Evolutionary conservation across 2,888 invertebrate genomes (phyloP).

Genomic region (Drosophila aldrichi): DNA sequence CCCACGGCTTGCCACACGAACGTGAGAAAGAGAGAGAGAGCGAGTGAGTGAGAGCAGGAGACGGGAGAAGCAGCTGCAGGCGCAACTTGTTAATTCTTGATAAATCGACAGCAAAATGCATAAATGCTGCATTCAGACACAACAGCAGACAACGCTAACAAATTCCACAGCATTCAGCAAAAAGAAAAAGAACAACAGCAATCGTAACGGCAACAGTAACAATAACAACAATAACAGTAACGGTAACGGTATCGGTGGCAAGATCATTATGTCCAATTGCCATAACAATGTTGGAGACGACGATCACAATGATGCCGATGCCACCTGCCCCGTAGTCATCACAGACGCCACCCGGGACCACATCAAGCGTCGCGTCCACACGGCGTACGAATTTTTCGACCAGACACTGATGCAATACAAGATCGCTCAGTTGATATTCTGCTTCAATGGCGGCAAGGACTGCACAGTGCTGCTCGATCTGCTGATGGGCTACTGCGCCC

Average conservation of each 20-base stretch:
- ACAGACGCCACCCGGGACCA: constrained; percentile 29
- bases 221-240: constrained; percentile 1
- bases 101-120: constrained; percentile 35
- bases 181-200: neutral
- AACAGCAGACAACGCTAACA: constrained; percentile 37
- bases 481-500: constrained; percentile 82
- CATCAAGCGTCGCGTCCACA: constrained; percentile 33
- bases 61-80: neutral
- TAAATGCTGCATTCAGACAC: constrained; percentile 44
- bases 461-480: constrained; percentile 96
- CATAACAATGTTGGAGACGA: constrained; percentile 5
- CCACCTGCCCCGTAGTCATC: constrained; percentile 11
- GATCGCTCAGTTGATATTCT: constrained; percentile 92
- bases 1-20: neutral
- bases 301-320: neutral
- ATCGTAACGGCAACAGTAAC: neutral
- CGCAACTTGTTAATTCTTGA: neutral
- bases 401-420: constrained; percentile 88
- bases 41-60: neutral
- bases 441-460: constrained; percentile 99
- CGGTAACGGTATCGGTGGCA: neutral
- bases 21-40: neutral
- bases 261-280: constrained; percentile 11
- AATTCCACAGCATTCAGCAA: constrained; percentile 26
- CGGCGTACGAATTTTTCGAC: constrained; percentile 86